Base-by-base conservation (phyloP, 2,888 invertebrate species). In the Monoplex corrugatus region DNA sequence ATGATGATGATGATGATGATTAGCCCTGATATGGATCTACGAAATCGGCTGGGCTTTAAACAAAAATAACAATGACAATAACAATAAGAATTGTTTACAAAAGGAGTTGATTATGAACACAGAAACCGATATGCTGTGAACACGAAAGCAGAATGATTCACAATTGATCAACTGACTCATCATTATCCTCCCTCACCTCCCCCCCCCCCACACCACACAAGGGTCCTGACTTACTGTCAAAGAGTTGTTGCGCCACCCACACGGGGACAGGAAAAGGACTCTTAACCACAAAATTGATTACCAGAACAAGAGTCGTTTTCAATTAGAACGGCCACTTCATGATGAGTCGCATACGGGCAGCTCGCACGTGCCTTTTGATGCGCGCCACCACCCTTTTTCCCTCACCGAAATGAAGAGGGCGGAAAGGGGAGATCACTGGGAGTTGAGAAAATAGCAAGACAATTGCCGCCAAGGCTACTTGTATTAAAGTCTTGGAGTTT, bases 401-500 rank as follows among this genome's bases (percentile, higher is more conserved):
- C 63, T 72, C 86, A 28, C 86, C 23, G 16, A 38, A 50, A 72
- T 57, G 40, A 63, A 86, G 72, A 87, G 87, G 87, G 40, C 87
- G 38, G 45, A 78, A 87, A 78, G 68, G 75, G 87, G 50, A 87
- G 45, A 78, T 63, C 68, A 86, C 23, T 40, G 35, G 78, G 86
- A 68, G 43, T 40, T 28, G 43, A 68, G 86, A 86, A 72, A 68
- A 86, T 43, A 68, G 43, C n/a, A 28, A 86, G 86, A 86, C 86
- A 86, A 86, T 68, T 68, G 87, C 38, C 75, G 45, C 45, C n/a
- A 28, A 68, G 86, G 78, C 72, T 87, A 32, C 86, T 86, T 40
- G 68, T 86, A 86, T 86, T 40, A 86, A 86, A 43, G 72, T 50
- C 2, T 32, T 63, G 6, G 75, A 78, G n/a, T 35, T 32, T 50